Percentiles rank a stretch among this genome's conserved stretches.
Conservation (phyloP, 2,888 invertebrate species). For the Norana najaformis region DNA sequence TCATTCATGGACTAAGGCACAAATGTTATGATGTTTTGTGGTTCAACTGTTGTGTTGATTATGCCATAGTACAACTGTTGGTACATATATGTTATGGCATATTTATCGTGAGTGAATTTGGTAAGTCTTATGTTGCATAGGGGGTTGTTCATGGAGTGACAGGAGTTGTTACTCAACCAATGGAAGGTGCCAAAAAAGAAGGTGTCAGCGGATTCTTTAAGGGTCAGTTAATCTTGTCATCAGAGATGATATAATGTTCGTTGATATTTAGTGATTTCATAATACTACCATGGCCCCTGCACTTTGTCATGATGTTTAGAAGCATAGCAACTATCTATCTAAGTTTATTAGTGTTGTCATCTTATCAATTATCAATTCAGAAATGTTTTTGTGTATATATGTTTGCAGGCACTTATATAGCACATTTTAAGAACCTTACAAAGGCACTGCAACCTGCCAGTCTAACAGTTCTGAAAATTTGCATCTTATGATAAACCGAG, state of each 20-base stretch:
- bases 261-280: no score
- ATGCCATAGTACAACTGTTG: not conserved
- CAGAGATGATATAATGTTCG: no score
- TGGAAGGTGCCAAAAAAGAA: conserved; percentile 88
- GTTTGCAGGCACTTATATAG: no score
- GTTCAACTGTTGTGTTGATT: not conserved
- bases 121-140: conserved; percentile 59
- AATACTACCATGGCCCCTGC: not conserved
- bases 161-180: conserved; percentile 93
- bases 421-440: no score
- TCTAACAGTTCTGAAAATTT: no score
- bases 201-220: conserved; percentile 94
- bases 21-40: not conserved
- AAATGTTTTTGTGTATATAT: no score
- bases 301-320: not conserved
- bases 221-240: conserved; percentile 68
- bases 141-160: conserved; percentile 94
- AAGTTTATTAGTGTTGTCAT: no score
- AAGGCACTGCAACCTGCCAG: no score
- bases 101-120: not conserved
- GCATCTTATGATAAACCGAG: no score
- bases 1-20: not conserved
- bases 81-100: not conserved
- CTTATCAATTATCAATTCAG: no score
- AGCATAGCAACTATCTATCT: not conserved